These are phyloP conservation scores for Nasua narica DNA, from an alignment of 2,797 vertebrate species.

Conservation along the genomic window DNA sequence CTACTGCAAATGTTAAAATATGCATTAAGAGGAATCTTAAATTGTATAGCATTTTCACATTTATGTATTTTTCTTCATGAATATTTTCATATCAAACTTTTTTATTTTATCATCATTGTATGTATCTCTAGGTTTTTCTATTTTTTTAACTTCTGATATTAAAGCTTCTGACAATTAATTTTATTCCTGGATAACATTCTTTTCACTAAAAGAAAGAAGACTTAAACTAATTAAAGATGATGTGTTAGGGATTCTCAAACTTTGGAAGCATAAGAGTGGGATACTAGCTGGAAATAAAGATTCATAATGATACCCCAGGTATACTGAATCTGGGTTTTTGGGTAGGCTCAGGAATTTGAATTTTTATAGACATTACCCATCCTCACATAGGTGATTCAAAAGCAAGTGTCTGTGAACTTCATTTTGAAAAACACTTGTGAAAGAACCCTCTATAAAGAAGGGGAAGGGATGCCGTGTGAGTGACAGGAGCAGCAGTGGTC, in stretches of 20 bases:
- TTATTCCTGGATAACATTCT: background rate
- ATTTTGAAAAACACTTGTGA: background rate
- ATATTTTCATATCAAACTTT: background rate
- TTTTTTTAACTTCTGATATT: background rate
- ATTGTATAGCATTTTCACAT: background rate
- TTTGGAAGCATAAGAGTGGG: background rate
- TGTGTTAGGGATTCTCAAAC: background rate
- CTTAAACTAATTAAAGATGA: background rate
- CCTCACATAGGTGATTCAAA: background rate
- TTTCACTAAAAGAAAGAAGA: background rate
- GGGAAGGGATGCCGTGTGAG: rapidly evolving
- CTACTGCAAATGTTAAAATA: background rate
- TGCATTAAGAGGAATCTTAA: background rate
- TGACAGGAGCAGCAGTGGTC: background rate
- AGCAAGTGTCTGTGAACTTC: background rate
- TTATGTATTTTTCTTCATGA: background rate
- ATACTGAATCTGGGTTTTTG: background rate
- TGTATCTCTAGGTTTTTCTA: background rate
- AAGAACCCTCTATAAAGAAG: background rate
- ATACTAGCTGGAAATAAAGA: background rate
- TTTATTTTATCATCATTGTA: background rate
- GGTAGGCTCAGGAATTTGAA: background rate
- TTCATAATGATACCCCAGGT: rapidly evolving
- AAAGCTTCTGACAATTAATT: background rate
- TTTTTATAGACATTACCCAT: background rate